Evolutionary conservation across 2,113 vertebrate genomes (phyloP), one percentile per base, ranked within the genome.

Genomic region (Hemibagrus wyckioides): DNA sequence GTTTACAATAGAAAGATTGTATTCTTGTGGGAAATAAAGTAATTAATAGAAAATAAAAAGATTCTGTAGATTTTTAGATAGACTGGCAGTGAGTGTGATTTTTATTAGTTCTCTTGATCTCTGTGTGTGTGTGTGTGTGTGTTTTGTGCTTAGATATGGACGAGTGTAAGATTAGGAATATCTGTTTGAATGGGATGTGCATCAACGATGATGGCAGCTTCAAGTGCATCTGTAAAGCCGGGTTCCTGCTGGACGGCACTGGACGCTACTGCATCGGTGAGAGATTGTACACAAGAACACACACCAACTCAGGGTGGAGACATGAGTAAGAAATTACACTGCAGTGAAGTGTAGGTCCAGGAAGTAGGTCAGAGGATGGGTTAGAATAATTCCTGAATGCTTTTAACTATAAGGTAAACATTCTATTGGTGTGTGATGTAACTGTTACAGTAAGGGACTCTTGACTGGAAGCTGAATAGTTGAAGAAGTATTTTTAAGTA

Each of bases 171-270:
- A 97, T 96, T 92, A 96, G 93, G 83, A 98, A 99, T 92, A 99
- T 99, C 95, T 99, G 98, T 88, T 95, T 99, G 39, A 98, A 99
- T 69, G 98, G 98, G 14, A 96, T 99, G 94, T 99, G 98, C 56
- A 98, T 99, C 90, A 99, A 99, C 21, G 98, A 99, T 86, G 98
- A 99, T 14, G 98, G 98, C 80, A 99, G 98, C 92, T 99, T 99
- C 92, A 99, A 99, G 90, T 99, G 98, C 91, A 99, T 99, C 92
- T 99, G 98, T 92, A 99, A 99, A 93, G 95, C 96, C 15, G 98
- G 98, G 9, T 99, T 96, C 93, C 96, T 97, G 90, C 91, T 96
- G 0, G 94, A 94, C 75, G 85, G 91, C 39, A 95, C 93, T 14
- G 95, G 95, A 76, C 94, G 95, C 76, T 95, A 95, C 93, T 96